These are phyloP conservation scores for Notothenia coriiceps DNA, from an alignment of 2,113 vertebrate genomes.

Conservation along the genomic window DNA sequence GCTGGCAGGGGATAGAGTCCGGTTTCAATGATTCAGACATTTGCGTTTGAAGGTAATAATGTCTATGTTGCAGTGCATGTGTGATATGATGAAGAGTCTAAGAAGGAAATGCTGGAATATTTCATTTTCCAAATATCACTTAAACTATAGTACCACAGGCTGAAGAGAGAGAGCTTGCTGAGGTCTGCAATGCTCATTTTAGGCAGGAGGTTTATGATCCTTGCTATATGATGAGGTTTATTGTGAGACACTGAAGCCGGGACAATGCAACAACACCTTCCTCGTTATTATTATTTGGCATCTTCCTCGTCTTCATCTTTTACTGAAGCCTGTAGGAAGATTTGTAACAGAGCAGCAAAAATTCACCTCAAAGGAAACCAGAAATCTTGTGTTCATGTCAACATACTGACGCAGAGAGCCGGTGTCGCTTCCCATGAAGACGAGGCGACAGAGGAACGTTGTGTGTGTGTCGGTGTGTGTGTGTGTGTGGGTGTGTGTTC, in stretches of 20 bases:
- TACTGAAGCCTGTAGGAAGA: not conserved
- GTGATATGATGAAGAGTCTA: no score
- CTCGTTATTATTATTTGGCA: not conserved
- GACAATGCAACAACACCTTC: not conserved
- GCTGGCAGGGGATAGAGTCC: no score
- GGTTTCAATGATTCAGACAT: no score
- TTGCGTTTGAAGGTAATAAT: no score
- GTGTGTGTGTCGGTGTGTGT: not conserved
- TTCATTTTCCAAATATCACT: no score
- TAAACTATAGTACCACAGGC: no score
- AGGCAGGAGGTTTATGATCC: not conserved
- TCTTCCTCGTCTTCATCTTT: not conserved
- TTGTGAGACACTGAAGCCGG: not conserved
- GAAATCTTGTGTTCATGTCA: not conserved
- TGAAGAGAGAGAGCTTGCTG: no score
- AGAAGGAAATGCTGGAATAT: no score
- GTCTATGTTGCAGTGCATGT: no score
- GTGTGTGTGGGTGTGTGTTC: conserved; percentile 1
- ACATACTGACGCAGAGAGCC: not conserved
- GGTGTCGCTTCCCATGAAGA: conserved; percentile 17
- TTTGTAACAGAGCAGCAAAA: not conserved
- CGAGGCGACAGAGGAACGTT: not conserved
- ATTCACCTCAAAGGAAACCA: conserved; percentile 11
- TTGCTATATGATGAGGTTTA: no score
- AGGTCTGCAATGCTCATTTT: not conserved